A percentile compares a stretch with the other conserved stretches of the same genome.
These are phyloP conservation scores for Seira musarum DNA, from an alignment of 2,888 invertebrate genomes.

Conservation along the genomic window DNA sequence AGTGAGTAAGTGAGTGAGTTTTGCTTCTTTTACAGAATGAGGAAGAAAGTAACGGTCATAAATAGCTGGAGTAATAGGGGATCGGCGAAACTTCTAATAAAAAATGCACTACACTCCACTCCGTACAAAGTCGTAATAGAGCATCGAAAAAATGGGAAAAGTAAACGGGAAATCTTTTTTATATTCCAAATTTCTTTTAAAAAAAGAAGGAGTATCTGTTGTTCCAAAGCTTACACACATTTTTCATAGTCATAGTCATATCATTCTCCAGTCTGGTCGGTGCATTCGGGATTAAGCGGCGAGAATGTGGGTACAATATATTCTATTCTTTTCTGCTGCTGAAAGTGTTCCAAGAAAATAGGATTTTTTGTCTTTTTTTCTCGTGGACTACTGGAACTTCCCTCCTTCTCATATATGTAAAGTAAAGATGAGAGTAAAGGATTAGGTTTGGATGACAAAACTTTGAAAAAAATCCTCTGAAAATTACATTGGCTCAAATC, in stretches of 20 bases:
- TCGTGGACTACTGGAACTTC: too few relatives aligned
- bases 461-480: slow-evolving; percentile 42
- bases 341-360: slow-evolving; percentile 35
- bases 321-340: too few relatives aligned
- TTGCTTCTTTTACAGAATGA: background rate
- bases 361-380: too few relatives aligned
- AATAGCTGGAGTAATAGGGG: slow-evolving; percentile 50
- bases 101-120: background rate
- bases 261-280: too few relatives aligned
- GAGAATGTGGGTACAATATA: slow-evolving; percentile 3
- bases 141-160: too few relatives aligned
- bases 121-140: too few relatives aligned
- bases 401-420: background rate
- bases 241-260: slow-evolving; percentile 57
- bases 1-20: background rate
- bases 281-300: slow-evolving; percentile 50
- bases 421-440: slow-evolving; percentile 11
- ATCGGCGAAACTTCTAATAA: background rate
- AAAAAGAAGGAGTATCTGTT: too few relatives aligned
- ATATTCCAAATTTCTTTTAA: too few relatives aligned
- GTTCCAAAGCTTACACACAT: slow-evolving; percentile 24
- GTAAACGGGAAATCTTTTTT: background rate
- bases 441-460: slow-evolving; percentile 55
- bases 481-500: slow-evolving; percentile 41
- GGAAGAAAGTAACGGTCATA: slow-evolving; percentile 50